These are phyloP conservation scores for Zosterops lateralis DNA, from an alignment of 2,113 vertebrate species.

Conservation along the genomic window DNA sequence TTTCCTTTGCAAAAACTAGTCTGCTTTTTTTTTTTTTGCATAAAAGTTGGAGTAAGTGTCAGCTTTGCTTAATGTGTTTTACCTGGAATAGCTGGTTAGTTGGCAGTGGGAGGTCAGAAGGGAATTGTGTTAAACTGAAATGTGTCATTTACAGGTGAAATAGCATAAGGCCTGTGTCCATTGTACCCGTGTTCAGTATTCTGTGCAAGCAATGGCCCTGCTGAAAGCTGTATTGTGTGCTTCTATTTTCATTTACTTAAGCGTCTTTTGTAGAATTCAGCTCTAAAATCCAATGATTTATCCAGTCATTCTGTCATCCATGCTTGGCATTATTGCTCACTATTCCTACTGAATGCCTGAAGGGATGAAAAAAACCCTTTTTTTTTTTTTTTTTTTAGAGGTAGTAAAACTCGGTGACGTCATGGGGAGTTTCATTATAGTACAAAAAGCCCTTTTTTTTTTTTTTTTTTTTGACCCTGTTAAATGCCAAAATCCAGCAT, in stretches of 20 bases:
- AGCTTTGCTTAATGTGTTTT: not conserved
- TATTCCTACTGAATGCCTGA: not conserved
- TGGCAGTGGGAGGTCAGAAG: not conserved
- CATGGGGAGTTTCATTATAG: not conserved
- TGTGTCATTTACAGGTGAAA: not conserved
- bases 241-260: slow-evolving; percentile 9
- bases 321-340: not conserved
- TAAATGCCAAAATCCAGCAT: not conserved
- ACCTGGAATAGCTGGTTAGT: not conserved
- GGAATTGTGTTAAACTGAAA: not conserved
- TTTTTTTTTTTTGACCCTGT: not conserved
- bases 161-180: not conserved
- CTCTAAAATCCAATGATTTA: not conserved
- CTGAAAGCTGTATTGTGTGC: not conserved
- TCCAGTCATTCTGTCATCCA: not conserved
- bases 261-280: not conserved
- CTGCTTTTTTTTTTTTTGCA: not conserved
- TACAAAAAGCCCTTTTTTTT: not conserved
- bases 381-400: too few relatives aligned
- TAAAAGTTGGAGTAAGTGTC: not conserved
- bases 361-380: not conserved
- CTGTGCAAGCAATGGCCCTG: not conserved
- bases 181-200: not conserved
- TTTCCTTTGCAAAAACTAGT: not conserved
- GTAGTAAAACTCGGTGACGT: not conserved